These are phyloP conservation scores for Sminthurides aquaticus DNA, from an alignment of 2,888 invertebrate genomes.

Conservation along the genomic window DNA sequence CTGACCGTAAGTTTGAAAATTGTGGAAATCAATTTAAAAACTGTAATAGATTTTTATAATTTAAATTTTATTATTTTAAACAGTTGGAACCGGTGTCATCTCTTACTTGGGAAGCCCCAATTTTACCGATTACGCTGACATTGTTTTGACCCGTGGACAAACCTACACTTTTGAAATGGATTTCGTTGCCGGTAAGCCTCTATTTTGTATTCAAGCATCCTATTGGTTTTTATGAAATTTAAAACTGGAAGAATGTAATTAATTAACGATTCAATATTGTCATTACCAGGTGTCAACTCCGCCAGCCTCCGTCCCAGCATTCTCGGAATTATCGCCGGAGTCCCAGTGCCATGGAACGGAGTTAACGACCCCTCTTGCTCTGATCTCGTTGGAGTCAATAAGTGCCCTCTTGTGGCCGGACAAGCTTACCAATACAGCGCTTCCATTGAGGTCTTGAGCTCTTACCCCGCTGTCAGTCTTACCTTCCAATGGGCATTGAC, in stretches of 20 bases:
- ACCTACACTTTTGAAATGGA: conserved; percentile 26
- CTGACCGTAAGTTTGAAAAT: conserved; percentile 1
- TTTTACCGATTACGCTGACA: background rate
- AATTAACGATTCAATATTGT: background rate
- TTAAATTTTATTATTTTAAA: background rate
- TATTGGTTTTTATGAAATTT: conserved; percentile 4
- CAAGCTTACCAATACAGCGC: conserved; percentile 19
- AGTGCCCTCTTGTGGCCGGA: conserved; percentile 14
- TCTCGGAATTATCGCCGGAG: conserved; percentile 22
- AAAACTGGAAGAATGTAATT: background rate
- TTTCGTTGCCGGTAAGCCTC: conserved; percentile 27
- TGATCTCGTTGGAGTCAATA: conserved; percentile 12
- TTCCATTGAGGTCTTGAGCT: conserved; percentile 7
- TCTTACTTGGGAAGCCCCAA: background rate
- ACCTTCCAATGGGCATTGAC: conserved; percentile 3
- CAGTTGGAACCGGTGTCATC: background rate
- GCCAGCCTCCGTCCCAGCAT: background rate
- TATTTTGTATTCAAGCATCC: too few relatives aligned
- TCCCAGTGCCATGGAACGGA: conserved; percentile 28
- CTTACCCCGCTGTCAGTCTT: conserved; percentile 21
- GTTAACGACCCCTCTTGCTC: conserved; percentile 19
- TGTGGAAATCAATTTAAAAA: too few relatives aligned
- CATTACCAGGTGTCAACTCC: background rate
- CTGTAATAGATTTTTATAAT: too few relatives aligned
- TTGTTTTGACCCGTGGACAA: conserved; percentile 20